Conservation (phyloP, 2,888 invertebrate species). For the Apomyelois bistriatella region DNA sequence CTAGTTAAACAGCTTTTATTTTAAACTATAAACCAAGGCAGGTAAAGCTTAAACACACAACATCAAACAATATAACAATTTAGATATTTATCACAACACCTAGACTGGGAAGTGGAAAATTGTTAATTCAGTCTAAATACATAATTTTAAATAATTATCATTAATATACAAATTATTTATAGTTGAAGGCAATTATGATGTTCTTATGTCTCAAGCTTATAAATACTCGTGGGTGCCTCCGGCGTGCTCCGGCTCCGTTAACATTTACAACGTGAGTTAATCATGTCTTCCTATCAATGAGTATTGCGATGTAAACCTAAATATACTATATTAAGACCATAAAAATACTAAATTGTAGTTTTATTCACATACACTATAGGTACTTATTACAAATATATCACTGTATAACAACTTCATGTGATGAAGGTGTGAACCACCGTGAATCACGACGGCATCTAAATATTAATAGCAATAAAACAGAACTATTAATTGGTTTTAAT, state of each 20-base stretch:
- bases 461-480: constrained; percentile 1
- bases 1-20: too few species aligned
- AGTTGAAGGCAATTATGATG: constrained; percentile 1
- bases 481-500: constrained; percentile 1
- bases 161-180: constrained; percentile 2
- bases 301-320: not conserved
- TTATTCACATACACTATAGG: too few species aligned
- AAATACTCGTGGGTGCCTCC: constrained; percentile 6
- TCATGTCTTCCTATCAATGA: not conserved
- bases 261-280: not conserved
- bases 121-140: too few species aligned
- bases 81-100: too few species aligned
- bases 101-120: too few species aligned
- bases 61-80: too few species aligned
- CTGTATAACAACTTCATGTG: not conserved
- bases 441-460: not conserved
- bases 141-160: not conserved
- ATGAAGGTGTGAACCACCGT: not conserved
- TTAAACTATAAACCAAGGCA: too few species aligned
- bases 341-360: too few species aligned
- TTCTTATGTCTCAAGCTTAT: not conserved
- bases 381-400: not conserved
- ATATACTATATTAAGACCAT: not conserved
- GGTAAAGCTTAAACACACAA: too few species aligned
- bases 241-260: not conserved